Base-by-base conservation (phyloP, 2,113 vertebrate species). In the Morone chrysops region DNA sequence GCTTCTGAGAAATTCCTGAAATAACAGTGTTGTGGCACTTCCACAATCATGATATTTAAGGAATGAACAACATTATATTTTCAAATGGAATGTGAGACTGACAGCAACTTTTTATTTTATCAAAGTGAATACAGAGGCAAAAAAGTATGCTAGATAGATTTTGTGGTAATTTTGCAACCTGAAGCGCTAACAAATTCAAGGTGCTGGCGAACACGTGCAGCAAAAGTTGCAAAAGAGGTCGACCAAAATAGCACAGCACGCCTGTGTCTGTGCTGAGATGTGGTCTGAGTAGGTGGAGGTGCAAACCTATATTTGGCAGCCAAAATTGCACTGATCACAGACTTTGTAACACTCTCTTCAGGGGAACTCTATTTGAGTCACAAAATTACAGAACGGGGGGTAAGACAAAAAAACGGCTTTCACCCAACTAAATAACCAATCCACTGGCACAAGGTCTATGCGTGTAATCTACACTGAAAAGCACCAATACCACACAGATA, bases 251-350 rank as follows among this genome's bases (percentile, higher is more conserved):
- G 53, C 62, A 8, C 43, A 54, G 53, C 45, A 40, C 18, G 6
- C 22, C 54, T n/a, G 48, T 17, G 48, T 69, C 45, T 69, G 38
- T 9, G 71, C 72, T 59, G 22, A 77, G 40, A 71, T 47, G 63
- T 66, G 70, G 68, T 60, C 40, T 54, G 57, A 68, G 74, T 68
- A 53, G 75, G 86, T 63, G 69, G 75, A 69, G 68, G 75, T 54
- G 36, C 25, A 65, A 78, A 45, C 7, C 51, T 43, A 3, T 31
- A 43, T 75, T 75, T 88, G 56, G 25, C 57, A 67, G 62, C n/a
- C 72, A 71, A 80, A 82, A 65, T 61, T 60, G 67, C 51, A 76
- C 77, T 41, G 65, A 81, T 87, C 56, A 81, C 56, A 6, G 14
- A 69, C 43, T 80, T 70, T 77, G 62, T 22, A 70, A 70, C 53